Evolutionary conservation across 2,797 vertebrate species (phyloP), one percentile per base, ranked within the genome.

Genomic region (Knipowitschia caucasica): DNA sequence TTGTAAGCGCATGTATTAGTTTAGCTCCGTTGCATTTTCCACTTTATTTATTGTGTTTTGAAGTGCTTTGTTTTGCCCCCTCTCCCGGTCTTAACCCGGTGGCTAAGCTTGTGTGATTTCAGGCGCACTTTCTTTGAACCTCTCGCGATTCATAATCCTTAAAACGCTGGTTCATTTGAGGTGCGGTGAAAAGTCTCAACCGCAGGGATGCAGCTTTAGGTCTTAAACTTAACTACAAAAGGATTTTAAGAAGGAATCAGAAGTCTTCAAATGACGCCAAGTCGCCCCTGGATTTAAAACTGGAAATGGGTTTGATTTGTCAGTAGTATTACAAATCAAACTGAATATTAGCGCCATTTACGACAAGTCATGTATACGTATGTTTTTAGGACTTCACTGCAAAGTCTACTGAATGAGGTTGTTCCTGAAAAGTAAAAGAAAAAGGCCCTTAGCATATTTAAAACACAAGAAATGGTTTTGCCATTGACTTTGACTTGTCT

Each of bases 111-210:
- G 4, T 24, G 35, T 54, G 53, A 51, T 53, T 53, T 54, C 4
- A 18, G 7, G 15, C 53, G 33, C 14, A 38, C 44, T 34, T 42
- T 33, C 35, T 67, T 67, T 64, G 23, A 61, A 50, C 51, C 44
- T 30, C 29, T 15, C 9, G 40, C 17, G 31, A 23, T 65, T 44
- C n/a, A n/a, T 55, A 50, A 65, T 58, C 42, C 53, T 51, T 55
- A n/a, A 35, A n/a, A 17, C 35, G 27, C 8, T 17, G 50, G 45
- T 71, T 63, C 27, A 39, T 46, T 53, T 53, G 10, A 33, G 30
- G 43, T 50, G 36, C 33, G 27, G 12, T 3, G 26, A 26, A 38
- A 38, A 24, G 26, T 24, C 27, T 45, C 40, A 50, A 50, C 40
- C 26, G 5, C 11, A 40, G 50, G 53, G 50, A 58, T 23, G 29